Base-by-base conservation (phyloP, 1,140 invertebrate species). In the Drosophila sulfurigaster region DNA sequence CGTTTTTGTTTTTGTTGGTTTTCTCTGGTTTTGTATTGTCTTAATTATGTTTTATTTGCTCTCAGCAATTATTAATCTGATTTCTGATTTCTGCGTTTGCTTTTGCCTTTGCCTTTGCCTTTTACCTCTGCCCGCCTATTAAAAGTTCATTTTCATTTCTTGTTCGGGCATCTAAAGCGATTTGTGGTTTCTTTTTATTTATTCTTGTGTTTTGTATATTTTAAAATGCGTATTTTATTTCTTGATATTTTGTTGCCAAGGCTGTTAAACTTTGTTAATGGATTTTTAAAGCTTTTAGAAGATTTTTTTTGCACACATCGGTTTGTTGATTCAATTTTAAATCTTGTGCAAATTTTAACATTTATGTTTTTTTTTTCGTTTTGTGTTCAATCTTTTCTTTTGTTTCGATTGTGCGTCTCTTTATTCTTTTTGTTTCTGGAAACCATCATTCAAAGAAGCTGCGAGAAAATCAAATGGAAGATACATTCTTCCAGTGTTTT, bases 11-110 rank as follows among this genome's bases (percentile, higher is more conserved):
- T 63, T 63, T 63, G 60, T 63, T 48, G 30, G 11, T 56, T 48
- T 41, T 60, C 16, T 38, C 15, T 43, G 3, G 3, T 16, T 64
- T 35, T 52, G 43, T 41, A 58, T 76, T 77, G 59, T 74, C 74
- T 73, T 82, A 83, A 83, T 87, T 88, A 88, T 88, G 77, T 30
- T 82, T 74, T 78, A 75, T 87, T 80, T 75, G 59, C 59, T 75
- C 38, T 72, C 46, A 52, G 59, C 59, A 71, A 75, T 75, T 71
- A 75, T 71, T 65, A 75, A 71, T 75, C 65, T 75, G 58, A 75
- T 69, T 74, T 73, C 63, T 68, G 65, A 56, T 49, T 60, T 57
- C 64, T 57, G 52, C 52, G 32, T 41, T 68, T 63, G 13, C 30
- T 5, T 10, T 56, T 25, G 10, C 35, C 7, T 54, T 25, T 79